Evolutionary conservation across 2,113 vertebrate species (phyloP), one percentile per base, ranked within the genome.

Genomic region (Periophthalmodon schlosseri): DNA sequence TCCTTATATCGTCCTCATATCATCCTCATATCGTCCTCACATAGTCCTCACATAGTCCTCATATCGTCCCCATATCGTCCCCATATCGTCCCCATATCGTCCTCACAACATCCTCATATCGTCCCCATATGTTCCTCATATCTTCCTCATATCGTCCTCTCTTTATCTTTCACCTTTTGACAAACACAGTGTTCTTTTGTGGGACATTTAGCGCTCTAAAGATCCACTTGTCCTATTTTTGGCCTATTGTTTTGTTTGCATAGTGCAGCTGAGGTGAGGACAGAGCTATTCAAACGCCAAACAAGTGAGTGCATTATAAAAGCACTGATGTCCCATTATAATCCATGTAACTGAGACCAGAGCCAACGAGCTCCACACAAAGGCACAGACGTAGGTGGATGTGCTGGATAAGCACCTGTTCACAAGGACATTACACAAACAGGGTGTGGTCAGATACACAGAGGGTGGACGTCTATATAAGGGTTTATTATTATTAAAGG

Each of bases 291-390:
- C 60, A 69, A 67, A 57, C 2, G 7, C 13, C 63, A 60, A 20
- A 11, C 21, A 46, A 1, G 65, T 54, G 65, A 46, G 49, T 3
- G 52, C 3, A 5, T 24, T 58, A 49, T 3, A 34, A 64, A 44
- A 15, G 2, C 73, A 66, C 57, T 49, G 24, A 66, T 69, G 36
- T 33, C 14, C 52, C 63, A 54, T 58, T 20, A 39, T 57, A 4
- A 63, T 73, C 68, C 47, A 58, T 4, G 33, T 13, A 64, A 63
- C 47, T 18, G 21, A 46, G 73, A 58, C 8, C 39, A 44, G 39
- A 83, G 80, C 36, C 23, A 54, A 54, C 81, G 12, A 60, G 54
- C 5, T 6, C 21, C n/a, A 34, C 78, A 74, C 70, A 75, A 76
- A 72, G 63, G 23, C 1, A 52, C 14, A 28, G 34, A 46, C 46